These are phyloP conservation scores for Desmophyllum pertusum DNA, from an alignment of 92 coral and sea anemone genomes.

Conservation along the genomic window DNA sequence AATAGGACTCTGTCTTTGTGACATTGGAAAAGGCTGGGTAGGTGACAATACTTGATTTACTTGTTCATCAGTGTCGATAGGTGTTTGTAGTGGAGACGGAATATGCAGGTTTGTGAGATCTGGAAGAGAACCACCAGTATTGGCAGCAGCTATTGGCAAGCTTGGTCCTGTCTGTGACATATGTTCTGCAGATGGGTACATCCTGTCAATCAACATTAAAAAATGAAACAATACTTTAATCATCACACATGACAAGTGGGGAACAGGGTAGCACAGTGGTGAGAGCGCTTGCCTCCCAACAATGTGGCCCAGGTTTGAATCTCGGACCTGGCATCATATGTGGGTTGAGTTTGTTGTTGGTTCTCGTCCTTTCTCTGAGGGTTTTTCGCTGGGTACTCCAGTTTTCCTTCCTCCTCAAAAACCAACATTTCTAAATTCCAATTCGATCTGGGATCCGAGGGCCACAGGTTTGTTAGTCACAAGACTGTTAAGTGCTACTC, in stretches of 20 bases:
- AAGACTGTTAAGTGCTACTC: no score
- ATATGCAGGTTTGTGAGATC: slow-evolving; percentile 94
- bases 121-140: slow-evolving; percentile 91
- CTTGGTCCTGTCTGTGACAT: slow-evolving; percentile 59
- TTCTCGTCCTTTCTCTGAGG: no score
- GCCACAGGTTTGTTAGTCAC: no score
- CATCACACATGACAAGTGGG: background rate
- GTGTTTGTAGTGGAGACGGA: slow-evolving; percentile 94
- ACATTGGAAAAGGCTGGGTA: slow-evolving; percentile 56
- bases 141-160: slow-evolving; percentile 63
- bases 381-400: no score
- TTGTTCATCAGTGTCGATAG: slow-evolving; percentile 79
- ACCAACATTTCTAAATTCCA: no score
- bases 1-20: slow-evolving; percentile 61
- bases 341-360: no score
- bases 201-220: slow-evolving; percentile 37
- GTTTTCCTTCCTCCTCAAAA: no score
- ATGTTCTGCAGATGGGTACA: slow-evolving; percentile 68
- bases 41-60: slow-evolving; percentile 67
- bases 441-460: no score
- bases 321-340: no score
- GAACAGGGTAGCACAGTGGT: no score
- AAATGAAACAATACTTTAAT: background rate
- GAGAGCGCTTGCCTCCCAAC: no score
- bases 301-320: no score